These are phyloP conservation scores for Apis mellifera DNA, from an alignment of 1,140 invertebrate genomes.

Conservation along the genomic window DNA sequence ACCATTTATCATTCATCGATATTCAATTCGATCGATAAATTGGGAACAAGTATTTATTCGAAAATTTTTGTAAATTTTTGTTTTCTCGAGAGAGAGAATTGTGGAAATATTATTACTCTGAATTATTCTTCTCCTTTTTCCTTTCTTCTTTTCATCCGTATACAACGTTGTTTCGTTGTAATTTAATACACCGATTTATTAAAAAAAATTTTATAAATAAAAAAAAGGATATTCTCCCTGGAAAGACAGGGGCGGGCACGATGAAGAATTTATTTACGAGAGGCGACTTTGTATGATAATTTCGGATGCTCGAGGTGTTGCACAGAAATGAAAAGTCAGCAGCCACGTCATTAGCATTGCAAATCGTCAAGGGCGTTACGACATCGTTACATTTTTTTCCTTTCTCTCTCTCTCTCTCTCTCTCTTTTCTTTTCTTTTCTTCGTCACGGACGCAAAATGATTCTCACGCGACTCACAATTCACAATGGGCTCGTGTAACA, in stretches of 20 bases:
- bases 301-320: not conserved
- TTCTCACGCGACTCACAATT: conserved; percentile 30
- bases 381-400: conserved; percentile 46
- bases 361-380: conserved; percentile 52
- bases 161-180: too few species aligned
- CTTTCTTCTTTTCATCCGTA: too few species aligned
- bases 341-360: conserved; percentile 53
- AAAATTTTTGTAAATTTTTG: too few species aligned
- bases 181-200: too few species aligned
- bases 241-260: not conserved
- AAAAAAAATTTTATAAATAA: too few species aligned
- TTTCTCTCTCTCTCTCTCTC: not conserved
- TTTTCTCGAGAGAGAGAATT: too few species aligned
- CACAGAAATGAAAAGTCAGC: conserved; percentile 51
- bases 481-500: not conserved
- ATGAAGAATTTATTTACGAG: conserved; percentile 17
- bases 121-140: too few species aligned
- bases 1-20: too few species aligned
- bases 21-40: too few species aligned
- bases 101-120: too few species aligned
- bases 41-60: too few species aligned
- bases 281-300: not conserved
- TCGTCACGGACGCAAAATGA: conserved; percentile 24
- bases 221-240: conserved; percentile 23
- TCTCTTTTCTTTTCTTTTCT: not conserved